Conservation (phyloP, 1,140 invertebrate species). For the Eurosta solidaginis region DNA sequence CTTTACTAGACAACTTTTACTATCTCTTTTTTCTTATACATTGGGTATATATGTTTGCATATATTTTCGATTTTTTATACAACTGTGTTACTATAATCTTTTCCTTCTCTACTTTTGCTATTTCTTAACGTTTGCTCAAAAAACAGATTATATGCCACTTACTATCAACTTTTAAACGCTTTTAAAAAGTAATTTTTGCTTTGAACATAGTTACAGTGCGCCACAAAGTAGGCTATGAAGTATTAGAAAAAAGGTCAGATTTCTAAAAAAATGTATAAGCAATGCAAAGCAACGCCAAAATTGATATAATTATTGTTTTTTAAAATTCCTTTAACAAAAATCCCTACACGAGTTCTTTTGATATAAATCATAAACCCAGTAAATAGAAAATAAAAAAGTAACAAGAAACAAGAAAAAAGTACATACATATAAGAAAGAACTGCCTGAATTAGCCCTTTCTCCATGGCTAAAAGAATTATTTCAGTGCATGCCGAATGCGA, state of each 20-base stretch:
- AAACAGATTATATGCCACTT: neutral
- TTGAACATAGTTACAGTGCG: neutral
- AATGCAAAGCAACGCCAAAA: neutral
- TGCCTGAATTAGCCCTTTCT: too few relatives aligned
- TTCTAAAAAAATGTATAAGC: neutral
- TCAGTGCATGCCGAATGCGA: too few relatives aligned
- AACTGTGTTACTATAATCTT: neutral
- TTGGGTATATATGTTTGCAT: neutral
- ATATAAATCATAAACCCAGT: too few relatives aligned
- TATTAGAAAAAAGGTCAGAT: neutral
- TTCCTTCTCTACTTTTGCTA: neutral
- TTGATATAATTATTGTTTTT: neutral
- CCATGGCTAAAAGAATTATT: too few relatives aligned
- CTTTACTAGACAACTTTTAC: neutral
- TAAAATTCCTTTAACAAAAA: neutral
- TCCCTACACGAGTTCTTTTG: too few relatives aligned
- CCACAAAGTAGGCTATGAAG: neutral
- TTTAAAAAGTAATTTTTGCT: too few relatives aligned
- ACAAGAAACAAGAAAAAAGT: too few relatives aligned
- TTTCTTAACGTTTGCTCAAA: neutral
- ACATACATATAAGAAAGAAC: too few relatives aligned
- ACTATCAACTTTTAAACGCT: neutral
- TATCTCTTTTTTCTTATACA: neutral
- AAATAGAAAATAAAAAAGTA: too few relatives aligned
- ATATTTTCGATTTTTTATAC: neutral